phyloP scores from a whole-genome alignment of 2,113 vertebrate species.

The Hucho hucho region DNA sequence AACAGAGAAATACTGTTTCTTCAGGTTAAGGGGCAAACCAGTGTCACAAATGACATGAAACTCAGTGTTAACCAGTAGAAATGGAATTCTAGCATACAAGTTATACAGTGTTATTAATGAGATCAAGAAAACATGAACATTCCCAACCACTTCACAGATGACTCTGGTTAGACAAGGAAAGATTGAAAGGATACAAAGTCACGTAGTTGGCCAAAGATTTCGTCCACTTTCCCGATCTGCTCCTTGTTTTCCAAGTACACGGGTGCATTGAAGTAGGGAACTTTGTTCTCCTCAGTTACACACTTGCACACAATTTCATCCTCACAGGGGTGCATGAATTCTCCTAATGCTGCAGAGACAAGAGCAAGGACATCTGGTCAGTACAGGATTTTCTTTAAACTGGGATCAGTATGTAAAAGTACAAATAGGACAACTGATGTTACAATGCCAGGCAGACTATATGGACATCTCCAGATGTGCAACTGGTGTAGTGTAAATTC shows the following conservation, averaged over 20 bases:
- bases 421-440: too few species aligned
- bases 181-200: conserved; percentile 94
- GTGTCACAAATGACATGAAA: background rate
- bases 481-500: background rate
- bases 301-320: conserved; percentile 96
- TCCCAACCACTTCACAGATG: background rate
- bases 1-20: conserved; percentile 93
- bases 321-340: conserved; percentile 96
- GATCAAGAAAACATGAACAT: background rate
- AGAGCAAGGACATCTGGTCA: background rate
- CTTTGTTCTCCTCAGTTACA: conserved; percentile 91
- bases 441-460: too few species aligned
- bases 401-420: background rate
- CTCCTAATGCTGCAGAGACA: conserved; percentile 81
- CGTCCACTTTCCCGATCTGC: conserved; percentile 97
- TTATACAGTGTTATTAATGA: background rate
- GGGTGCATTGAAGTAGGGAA: conserved; percentile 97
- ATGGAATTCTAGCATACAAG: too few species aligned
- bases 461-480: too few species aligned
- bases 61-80: too few species aligned
- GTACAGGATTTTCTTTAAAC: background rate
- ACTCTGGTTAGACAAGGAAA: background rate
- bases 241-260: conserved; percentile 98
- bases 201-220: conserved; percentile 95
- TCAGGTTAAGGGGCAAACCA: conserved; percentile 72